Base-by-base conservation (phyloP, 1,140 invertebrate species). In the Ceratina australensis region DNA sequence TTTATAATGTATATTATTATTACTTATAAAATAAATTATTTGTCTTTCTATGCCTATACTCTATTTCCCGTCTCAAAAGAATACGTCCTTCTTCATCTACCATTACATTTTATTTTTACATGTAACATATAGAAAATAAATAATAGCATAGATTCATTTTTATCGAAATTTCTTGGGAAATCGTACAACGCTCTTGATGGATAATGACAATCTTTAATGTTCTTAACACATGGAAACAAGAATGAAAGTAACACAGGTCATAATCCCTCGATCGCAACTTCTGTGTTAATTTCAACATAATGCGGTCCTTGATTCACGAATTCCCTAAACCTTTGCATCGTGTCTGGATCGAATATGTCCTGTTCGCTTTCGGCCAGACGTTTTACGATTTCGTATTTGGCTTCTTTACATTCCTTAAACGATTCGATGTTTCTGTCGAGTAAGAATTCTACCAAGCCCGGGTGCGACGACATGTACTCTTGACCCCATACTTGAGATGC, bases 231-330 rank as follows among this genome's bases (percentile, higher is more conserved):
- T 1, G 66, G 24, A 67, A 71, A 72, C 57, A 49, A 47, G 28
- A 26, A 18, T 0, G 56, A 20, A 74, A 61, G 60, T 65, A 16
- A 20, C 15, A 20, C 49, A 20, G 60, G 65, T 91, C 91, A 93
- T 69, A 92, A 90, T 81, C 91, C 93, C 85, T 96, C 95, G 82
- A 95, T 93, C 50, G 95, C 95, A 52, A 97, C 93, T 91, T 96
- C 94, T 20, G 94, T 93, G 33, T 93, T 87, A n/a, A 90, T 91
- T 73, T 95, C 93, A 22, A 96, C 92, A 91, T 94, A 95, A 83
- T 95, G 96, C 22, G 96, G 94, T 3, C 97, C 96, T 88, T 97
- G 94, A 47, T 94, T 93, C 5, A 95, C 93, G 90, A 94, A 97
- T 18, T 93, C 91, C 69, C 94, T 93, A 10, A 97, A 91, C 82